Conservation (phyloP, 2,888 invertebrate species). For the Chaetogeoica ovagalla region DNA sequence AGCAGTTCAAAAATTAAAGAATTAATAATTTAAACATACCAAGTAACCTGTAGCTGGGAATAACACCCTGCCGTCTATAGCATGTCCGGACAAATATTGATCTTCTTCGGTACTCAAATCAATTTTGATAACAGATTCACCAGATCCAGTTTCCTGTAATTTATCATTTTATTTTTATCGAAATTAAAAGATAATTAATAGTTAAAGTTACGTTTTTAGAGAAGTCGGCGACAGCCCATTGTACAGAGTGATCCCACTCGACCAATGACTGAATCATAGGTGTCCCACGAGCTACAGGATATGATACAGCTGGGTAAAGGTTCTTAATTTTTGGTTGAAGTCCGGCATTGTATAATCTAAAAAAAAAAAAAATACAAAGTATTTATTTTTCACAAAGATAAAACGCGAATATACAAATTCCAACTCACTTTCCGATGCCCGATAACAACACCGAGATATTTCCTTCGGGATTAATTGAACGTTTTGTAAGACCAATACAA, state of each 20-base stretch:
- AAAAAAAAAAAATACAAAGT: background rate
- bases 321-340: slow-evolving; percentile 73
- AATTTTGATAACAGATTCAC: slow-evolving; percentile 76
- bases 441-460: slow-evolving; percentile 60
- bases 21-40: slow-evolving; percentile 60
- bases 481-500: slow-evolving; percentile 67
- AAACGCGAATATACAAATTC: background rate
- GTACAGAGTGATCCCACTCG: slow-evolving; percentile 88
- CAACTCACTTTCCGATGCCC: slow-evolving; percentile 61
- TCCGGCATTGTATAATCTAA: slow-evolving; percentile 77
- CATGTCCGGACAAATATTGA: slow-evolving; percentile 79
- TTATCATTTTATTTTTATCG: too few relatives aligned
- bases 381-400: background rate
- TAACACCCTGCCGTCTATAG: slow-evolving; percentile 88
- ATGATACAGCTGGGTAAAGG: slow-evolving; percentile 75
- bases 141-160: slow-evolving; percentile 69
- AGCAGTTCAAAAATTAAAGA: too few relatives aligned
- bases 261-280: slow-evolving; percentile 85
- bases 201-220: slow-evolving; percentile 61
- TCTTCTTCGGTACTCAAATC: slow-evolving; percentile 75
- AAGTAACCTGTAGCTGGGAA: slow-evolving; percentile 95
- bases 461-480: slow-evolving; percentile 65
- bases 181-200: slow-evolving; percentile 59
- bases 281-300: slow-evolving; percentile 88
- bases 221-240: slow-evolving; percentile 87